These are phyloP conservation scores for Enteromius thamalakanensis DNA, from an alignment of 2,797 vertebrate species.

Conservation along the genomic window DNA sequence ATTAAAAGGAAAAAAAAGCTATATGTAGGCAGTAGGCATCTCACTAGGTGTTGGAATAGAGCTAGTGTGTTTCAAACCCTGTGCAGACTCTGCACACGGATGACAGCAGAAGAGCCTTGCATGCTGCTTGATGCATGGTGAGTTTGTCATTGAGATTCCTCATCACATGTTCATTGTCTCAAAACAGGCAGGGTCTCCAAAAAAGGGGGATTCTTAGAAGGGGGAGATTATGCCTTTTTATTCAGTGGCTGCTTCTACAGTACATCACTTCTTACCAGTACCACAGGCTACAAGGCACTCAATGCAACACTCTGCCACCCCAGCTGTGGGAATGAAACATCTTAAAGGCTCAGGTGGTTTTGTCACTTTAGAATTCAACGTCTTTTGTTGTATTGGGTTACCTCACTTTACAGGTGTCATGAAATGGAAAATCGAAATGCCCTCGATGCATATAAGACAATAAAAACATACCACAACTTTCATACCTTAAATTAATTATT, in stretches of 20 bases:
- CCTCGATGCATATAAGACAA: neutral
- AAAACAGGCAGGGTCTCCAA: neutral
- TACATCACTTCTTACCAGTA: slow-evolving; percentile 2
- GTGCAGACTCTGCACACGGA: slow-evolving; percentile 8
- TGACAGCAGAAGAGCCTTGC: slow-evolving; percentile 13
- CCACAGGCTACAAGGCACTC: slow-evolving; percentile 21
- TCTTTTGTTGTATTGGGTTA: neutral
- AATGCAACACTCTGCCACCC: neutral
- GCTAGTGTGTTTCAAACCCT: slow-evolving; percentile 21
- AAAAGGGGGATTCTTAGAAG: neutral
- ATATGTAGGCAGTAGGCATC: slow-evolving; percentile 28
- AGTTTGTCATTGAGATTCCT: slow-evolving; percentile 21
- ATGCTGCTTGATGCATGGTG: slow-evolving; percentile 15
- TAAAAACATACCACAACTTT: neutral
- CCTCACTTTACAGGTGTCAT: neutral
- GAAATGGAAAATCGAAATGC: neutral
- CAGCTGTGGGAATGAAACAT: neutral
- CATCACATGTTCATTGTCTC: slow-evolving; percentile 13
- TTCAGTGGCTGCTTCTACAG: neutral
- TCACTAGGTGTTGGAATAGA: neutral
- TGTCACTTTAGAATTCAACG: slow-evolving; percentile 9
- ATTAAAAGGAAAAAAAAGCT: neutral
- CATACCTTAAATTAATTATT: neutral
- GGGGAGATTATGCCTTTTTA: slow-evolving; percentile 10
- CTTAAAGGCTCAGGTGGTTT: slow-evolving; percentile 9